Evolutionary conservation across 2,888 invertebrate species (phyloP), one percentile per base, ranked within the genome.

Genomic region (Microplitis manilae): DNA sequence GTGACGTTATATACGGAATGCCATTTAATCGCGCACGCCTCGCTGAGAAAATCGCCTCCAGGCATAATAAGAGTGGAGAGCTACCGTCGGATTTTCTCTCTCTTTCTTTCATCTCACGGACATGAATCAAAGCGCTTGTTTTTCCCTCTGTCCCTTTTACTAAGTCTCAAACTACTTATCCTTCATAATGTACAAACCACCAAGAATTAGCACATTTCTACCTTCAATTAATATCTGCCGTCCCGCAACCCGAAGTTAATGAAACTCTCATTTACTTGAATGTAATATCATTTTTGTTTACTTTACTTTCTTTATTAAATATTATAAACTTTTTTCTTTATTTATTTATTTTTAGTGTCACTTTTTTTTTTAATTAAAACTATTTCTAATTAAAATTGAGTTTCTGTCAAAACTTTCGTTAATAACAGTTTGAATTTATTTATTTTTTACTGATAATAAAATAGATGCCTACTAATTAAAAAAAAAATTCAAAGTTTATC

Each of bases 1-100:
- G 65, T 64, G n/a, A 39, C 30, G 50, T 73, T 65, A 41, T 76
- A 71, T 68, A 77, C 59, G 68, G 68, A 77, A 73, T 73, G 41
- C 68, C 68, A 77, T 77, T 77, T 73, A 77, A 77, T 77, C 77
- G 77, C 50, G 30, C 50, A 76, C 72, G 72, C 68, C 50, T 73
- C 68, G 59, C 68, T 73, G 68, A 38, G 60, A 64, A 73, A 68
- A 60, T 73, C 62, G 73, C 71, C 71, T 41, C 38, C 17, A 61
- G 39, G 67, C 39, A 20, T 67, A 72, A 40, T 71, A 67, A 68
- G 71, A 69, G 39, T 61, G n/a, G 13, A 17, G 9, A 41, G 8
- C 39, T 38, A n/a, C 9, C 7, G n/a, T 64, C 15, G 6, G 17
- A 5, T 30, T 60, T 39, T 73, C 67, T 50, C 50, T 41, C 13